Percentiles rank a stretch among this genome's conserved stretches.
phyloP scores from a whole-genome alignment of 2,113 vertebrate genomes.

The Peromyscus polionotus region DNA sequence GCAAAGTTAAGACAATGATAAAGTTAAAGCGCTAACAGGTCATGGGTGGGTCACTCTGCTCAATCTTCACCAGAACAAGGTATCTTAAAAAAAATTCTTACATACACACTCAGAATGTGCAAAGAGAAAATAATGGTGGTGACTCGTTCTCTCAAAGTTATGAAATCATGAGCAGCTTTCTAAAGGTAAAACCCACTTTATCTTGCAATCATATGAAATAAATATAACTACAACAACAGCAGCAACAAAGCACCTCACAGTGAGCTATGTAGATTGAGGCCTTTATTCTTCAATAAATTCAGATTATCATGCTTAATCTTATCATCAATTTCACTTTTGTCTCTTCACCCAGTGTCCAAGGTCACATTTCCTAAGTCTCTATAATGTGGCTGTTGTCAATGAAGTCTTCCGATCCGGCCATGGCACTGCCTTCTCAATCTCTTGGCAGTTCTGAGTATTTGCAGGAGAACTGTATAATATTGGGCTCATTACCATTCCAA shows the following conservation, averaged over 20 bases:
- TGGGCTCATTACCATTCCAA: background rate
- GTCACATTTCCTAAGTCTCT: background rate
- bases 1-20: slow-evolving; percentile 1
- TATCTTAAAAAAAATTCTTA: background rate
- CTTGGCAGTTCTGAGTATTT: background rate
- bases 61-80: background rate
- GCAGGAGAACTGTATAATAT: background rate
- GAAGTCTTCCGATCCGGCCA: background rate
- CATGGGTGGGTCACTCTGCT: background rate
- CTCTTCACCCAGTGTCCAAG: background rate
- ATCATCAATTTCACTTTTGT: slow-evolving; percentile 39
- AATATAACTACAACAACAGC: background rate
- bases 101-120: background rate
- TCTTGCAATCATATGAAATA: background rate
- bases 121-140: background rate
- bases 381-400: background rate
- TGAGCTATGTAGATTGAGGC: background rate
- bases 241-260: background rate
- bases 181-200: background rate
- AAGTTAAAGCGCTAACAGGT: background rate
- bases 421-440: no score
- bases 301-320: slow-evolving; percentile 22
- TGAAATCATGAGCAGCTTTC: background rate
- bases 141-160: background rate
- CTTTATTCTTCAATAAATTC: background rate